These are phyloP conservation scores for Hyles vespertilio DNA, from an alignment of 1,140 invertebrate genomes.

Conservation along the genomic window DNA sequence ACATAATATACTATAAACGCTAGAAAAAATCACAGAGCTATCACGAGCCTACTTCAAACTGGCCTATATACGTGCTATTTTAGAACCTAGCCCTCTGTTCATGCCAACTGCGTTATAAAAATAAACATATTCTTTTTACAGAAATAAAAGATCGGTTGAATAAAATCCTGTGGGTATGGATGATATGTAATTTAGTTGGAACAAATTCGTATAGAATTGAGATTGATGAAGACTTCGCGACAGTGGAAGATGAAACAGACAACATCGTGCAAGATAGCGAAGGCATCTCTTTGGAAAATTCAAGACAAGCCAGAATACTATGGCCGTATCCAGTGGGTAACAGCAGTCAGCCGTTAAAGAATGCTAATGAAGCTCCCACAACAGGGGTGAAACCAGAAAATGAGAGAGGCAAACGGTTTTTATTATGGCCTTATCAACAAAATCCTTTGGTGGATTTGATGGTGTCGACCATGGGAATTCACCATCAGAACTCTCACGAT, in stretches of 20 bases:
- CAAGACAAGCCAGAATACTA: constrained; percentile 41
- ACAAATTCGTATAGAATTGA: constrained; percentile 18
- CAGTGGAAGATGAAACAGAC: constrained; percentile 36
- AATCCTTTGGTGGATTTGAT: constrained; percentile 57
- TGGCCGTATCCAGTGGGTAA: constrained; percentile 48
- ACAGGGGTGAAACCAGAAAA: constrained; percentile 5
- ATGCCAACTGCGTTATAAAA: too few species aligned
- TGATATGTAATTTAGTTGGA: not conserved
- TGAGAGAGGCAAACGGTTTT: constrained; percentile 35
- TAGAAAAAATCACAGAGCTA: too few species aligned
- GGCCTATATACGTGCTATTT: too few species aligned
- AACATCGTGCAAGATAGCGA: constrained; percentile 22
- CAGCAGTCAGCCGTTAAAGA: constrained; percentile 2
- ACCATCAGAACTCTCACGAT: constrained; percentile 54
- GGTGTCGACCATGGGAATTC: constrained; percentile 45
- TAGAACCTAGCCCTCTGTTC: too few species aligned
- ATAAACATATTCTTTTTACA: not conserved
- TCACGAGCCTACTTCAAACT: too few species aligned
- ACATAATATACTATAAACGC: too few species aligned
- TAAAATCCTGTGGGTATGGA: not conserved
- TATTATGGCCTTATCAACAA: constrained; percentile 45
- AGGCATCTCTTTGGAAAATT: constrained; percentile 15
- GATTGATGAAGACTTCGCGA: constrained; percentile 38
- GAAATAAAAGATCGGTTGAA: constrained; percentile 1
- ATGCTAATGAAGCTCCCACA: constrained; percentile 3